phyloP scores from a whole-genome alignment of 2,113 vertebrate genomes.

The Pleuronectes platessa region DNA sequence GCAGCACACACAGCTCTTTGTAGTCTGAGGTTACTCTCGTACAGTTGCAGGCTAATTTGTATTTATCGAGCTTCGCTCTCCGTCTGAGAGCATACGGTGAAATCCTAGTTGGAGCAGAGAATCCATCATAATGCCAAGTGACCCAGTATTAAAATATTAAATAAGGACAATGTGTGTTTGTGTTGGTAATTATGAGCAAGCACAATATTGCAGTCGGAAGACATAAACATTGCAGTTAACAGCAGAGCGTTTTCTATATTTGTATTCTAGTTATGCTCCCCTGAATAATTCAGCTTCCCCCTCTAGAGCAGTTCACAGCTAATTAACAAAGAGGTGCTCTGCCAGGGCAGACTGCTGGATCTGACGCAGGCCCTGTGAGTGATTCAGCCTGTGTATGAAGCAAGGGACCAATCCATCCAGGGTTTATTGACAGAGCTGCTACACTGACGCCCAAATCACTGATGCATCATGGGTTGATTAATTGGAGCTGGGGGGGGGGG shows the following conservation, averaged over 20 bases:
- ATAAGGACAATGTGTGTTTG: conserved; percentile 52
- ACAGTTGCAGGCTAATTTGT: conserved; percentile 41
- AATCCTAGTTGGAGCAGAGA: conserved; percentile 21
- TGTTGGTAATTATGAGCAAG: conserved; percentile 40
- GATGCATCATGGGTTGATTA: conserved; percentile 75
- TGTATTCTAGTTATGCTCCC: conserved; percentile 61
- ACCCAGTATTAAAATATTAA: conserved; percentile 56
- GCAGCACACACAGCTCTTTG: conserved; percentile 23
- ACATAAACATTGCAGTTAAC: conserved; percentile 43
- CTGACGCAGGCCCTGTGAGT: conserved; percentile 62
- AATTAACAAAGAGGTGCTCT: conserved; percentile 75
- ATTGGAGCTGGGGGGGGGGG: conserved; percentile 58
- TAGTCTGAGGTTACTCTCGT: background rate
- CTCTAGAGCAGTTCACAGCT: conserved; percentile 72
- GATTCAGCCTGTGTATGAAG: conserved; percentile 63
- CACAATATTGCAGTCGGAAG: conserved; percentile 31
- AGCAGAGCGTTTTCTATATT: conserved; percentile 61
- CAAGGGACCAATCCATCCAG: conserved; percentile 69
- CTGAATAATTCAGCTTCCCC: conserved; percentile 74
- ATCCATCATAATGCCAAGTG: conserved; percentile 46
- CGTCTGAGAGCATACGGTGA: conserved; percentile 14
- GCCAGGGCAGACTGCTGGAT: conserved; percentile 63
- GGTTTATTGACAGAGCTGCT: conserved; percentile 72
- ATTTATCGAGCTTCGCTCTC: conserved; percentile 19
- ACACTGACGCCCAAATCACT: conserved; percentile 64